phyloP scores from a whole-genome alignment of 2,888 invertebrate species.

The Chydorus sphaericus region DNA sequence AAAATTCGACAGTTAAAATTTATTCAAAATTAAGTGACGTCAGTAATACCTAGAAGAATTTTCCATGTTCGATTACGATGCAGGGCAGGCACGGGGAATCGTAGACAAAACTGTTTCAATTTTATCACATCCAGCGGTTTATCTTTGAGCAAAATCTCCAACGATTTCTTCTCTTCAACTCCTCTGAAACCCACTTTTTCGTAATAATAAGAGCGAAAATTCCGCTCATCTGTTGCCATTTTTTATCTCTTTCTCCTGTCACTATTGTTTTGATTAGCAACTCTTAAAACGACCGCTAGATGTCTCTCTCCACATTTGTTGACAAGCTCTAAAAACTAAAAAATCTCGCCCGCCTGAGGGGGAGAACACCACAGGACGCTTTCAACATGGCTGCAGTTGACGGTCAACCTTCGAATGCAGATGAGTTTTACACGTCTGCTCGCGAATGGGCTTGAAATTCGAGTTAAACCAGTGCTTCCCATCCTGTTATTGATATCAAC shows the following conservation, averaged over 20 bases:
- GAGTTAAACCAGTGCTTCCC: too few relatives aligned
- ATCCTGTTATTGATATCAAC: too few relatives aligned
- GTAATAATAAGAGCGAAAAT: conserved; percentile 35
- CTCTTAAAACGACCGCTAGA: neutral
- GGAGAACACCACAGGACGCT: neutral
- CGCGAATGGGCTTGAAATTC: neutral
- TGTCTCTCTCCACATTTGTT: neutral
- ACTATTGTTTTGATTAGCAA: too few relatives aligned
- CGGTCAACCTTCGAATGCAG: neutral
- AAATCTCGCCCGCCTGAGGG: neutral
- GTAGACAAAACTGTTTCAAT: conserved; percentile 66
- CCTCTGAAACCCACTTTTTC: conserved; percentile 54
- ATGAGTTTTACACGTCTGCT: neutral
- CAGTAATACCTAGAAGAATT: conserved; percentile 50
- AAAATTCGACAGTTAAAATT: neutral
- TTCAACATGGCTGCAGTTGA: too few relatives aligned
- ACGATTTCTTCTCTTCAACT: conserved; percentile 44
- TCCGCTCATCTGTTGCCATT: conserved; percentile 24
- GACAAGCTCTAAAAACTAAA: too few relatives aligned
- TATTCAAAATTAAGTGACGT: neutral
- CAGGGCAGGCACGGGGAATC: conserved; percentile 66
- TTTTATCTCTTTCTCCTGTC: conserved; percentile 6
- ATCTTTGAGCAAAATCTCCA: conserved; percentile 76
- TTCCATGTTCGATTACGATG: conserved; percentile 75
- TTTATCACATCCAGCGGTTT: conserved; percentile 62